Conservation (phyloP, 2,888 invertebrate species). For the Meteorus cinctellus region DNA sequence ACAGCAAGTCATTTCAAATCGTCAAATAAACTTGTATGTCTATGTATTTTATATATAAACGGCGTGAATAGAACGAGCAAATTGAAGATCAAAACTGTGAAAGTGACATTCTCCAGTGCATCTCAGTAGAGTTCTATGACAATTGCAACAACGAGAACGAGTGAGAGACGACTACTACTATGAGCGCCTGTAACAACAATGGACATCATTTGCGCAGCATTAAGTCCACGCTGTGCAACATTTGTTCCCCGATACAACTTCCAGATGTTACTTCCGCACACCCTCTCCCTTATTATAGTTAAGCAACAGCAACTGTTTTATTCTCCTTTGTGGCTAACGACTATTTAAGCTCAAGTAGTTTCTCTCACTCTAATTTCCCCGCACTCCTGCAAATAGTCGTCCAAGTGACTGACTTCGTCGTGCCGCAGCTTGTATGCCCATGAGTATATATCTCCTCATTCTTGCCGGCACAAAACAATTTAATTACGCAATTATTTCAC, state of each 20-base stretch:
- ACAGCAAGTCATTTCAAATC: background rate
- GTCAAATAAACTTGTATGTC: background rate
- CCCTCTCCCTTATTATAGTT: constrained; percentile 27
- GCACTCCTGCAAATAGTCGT: constrained; percentile 17
- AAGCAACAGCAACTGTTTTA: constrained; percentile 29
- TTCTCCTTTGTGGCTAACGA: constrained; percentile 40
- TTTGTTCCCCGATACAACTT: constrained; percentile 36
- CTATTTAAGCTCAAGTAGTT: constrained; percentile 44
- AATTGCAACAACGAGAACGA: constrained; percentile 1
- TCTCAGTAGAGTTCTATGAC: constrained; percentile 2
- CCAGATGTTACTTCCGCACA: constrained; percentile 37
- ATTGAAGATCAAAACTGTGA: background rate
- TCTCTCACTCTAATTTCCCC: constrained; percentile 37
- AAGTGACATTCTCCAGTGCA: background rate
- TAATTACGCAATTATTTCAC: constrained; percentile 35
- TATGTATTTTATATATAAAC: background rate
- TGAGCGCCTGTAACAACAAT: constrained; percentile 19
- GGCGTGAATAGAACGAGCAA: background rate
- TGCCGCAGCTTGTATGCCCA: constrained; percentile 10
- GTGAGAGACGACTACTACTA: background rate
- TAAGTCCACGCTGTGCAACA: constrained; percentile 26
- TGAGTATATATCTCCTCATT: constrained; percentile 7
- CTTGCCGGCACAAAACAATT: constrained; percentile 7
- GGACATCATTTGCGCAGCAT: constrained; percentile 33
- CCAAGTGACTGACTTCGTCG: constrained; percentile 17